Percentiles rank a stretch among this genome's conserved stretches.
Evolutionary conservation across 2,113 vertebrate genomes (phyloP).

Genomic region (Larimichthys crocea): DNA sequence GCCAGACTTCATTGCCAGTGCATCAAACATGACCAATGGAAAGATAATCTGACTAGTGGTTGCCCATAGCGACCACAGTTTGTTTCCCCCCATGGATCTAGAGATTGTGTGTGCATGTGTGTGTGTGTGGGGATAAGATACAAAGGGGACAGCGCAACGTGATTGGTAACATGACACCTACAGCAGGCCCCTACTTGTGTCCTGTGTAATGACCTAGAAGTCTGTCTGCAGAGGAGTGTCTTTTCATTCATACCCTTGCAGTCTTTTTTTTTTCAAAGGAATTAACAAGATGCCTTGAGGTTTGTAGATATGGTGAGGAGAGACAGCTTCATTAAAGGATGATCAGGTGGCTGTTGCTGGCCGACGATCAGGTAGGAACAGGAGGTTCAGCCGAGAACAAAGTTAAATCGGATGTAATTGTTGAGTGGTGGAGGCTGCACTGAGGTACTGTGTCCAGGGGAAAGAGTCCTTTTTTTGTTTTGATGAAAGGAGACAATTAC

Average conservation of each 20-base stretch:
- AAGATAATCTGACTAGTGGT: constrained; percentile 17
- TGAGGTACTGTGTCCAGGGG: not conserved
- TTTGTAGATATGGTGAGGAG: not conserved
- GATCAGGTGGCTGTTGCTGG: constrained; percentile 5
- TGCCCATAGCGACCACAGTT: constrained; percentile 17
- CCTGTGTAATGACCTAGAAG: not conserved
- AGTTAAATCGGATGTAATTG: constrained; percentile 36
- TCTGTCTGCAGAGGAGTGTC: not conserved
- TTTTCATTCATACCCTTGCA: not conserved
- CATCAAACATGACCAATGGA: constrained; percentile 45
- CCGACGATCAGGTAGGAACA: not conserved
- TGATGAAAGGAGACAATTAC: not conserved
- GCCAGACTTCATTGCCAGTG: constrained; percentile 27
- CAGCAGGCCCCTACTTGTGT: not conserved
- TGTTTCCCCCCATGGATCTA: not conserved
- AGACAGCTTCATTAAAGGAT: constrained; percentile 4
- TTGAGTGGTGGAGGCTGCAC: not conserved
- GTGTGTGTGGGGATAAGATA: too few species aligned
- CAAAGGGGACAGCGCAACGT: not conserved
- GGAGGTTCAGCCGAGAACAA: not conserved
- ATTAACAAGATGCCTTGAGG: not conserved
- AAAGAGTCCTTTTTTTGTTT: not conserved
- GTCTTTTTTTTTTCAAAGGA: not conserved
- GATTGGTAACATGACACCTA: not conserved
- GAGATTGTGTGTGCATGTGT: not conserved